Conservation (phyloP, 2,113 vertebrate genomes). For the Aspiorhynchus laticeps region DNA sequence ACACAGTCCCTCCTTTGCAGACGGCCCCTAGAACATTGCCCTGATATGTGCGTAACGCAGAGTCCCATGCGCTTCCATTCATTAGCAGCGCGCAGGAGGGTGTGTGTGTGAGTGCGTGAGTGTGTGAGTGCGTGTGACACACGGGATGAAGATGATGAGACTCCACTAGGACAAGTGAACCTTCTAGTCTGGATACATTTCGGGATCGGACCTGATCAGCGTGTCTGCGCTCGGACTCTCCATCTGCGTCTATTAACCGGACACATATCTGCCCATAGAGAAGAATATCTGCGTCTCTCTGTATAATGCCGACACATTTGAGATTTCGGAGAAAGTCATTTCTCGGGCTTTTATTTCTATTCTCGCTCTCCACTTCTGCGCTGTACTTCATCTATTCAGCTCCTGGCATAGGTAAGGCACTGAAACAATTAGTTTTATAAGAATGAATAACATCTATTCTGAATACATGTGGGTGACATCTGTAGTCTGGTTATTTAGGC, state of each 20-base stretch:
- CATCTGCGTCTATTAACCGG: not conserved
- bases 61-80: slow-evolving; percentile 63
- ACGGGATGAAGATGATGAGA: slow-evolving; percentile 8
- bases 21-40: slow-evolving; percentile 57
- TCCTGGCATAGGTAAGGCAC: slow-evolving; percentile 89
- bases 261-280: not conserved
- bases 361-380: slow-evolving; percentile 89
- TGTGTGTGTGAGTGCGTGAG: slow-evolving; percentile 55
- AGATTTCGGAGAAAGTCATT: slow-evolving; percentile 90
- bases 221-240: slow-evolving; percentile 1
- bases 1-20: slow-evolving; percentile 56
- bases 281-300: slow-evolving; percentile 51
- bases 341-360: slow-evolving; percentile 90
- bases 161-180: not conserved
- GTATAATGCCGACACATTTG: slow-evolving; percentile 79
- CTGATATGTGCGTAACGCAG: slow-evolving; percentile 17
- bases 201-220: slow-evolving; percentile 2
- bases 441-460: not conserved
- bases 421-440: not conserved
- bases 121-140: slow-evolving; percentile 22
- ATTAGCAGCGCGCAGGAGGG: slow-evolving; percentile 57
- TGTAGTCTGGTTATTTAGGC: not conserved
- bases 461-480: not conserved
- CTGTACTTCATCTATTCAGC: slow-evolving; percentile 96
- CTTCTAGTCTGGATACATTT: not conserved